phyloP scores from a whole-genome alignment of 2,888 invertebrate species.

The Eubasilissa splendida region DNA sequence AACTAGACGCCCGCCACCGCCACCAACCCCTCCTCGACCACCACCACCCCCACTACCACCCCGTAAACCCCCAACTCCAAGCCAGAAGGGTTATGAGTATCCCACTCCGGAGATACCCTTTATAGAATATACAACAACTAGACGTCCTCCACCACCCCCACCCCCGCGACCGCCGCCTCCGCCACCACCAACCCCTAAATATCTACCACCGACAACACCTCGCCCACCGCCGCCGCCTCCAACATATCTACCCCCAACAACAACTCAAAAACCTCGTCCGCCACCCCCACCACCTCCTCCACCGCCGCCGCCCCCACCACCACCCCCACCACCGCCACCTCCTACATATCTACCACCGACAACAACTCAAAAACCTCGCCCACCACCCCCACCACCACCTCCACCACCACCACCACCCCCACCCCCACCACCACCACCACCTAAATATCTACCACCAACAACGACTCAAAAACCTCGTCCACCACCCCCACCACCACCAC shows the following conservation, averaged over 20 bases:
- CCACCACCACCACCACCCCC: conserved; percentile 39
- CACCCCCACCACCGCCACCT: not conserved
- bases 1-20: conserved; percentile 10
- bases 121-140: not conserved
- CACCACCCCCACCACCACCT: not conserved
- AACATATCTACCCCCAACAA: not conserved
- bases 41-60: conserved; percentile 3
- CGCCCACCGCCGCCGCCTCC: not conserved
- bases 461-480: not conserved
- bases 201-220: conserved; percentile 2
- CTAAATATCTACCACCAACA: conserved; percentile 28
- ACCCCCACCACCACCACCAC: conserved; percentile 19
- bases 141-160: conserved; percentile 10
- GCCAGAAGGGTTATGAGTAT: not conserved
- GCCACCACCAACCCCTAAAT: conserved; percentile 5
- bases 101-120: no score
- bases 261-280: not conserved
- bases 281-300: not conserved
- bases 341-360: conserved; percentile 14
- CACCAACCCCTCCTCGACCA: conserved; percentile 34
- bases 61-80: not conserved
- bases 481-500: conserved; percentile 32
- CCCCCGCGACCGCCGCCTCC: conserved; percentile 6
- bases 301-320: not conserved
- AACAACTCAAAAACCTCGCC: not conserved